Percentiles rank a stretch among this genome's conserved stretches.
phyloP scores from a whole-genome alignment of 53 echinoderm and acorn worm genomes.

The Paracentrotus lividus region DNA sequence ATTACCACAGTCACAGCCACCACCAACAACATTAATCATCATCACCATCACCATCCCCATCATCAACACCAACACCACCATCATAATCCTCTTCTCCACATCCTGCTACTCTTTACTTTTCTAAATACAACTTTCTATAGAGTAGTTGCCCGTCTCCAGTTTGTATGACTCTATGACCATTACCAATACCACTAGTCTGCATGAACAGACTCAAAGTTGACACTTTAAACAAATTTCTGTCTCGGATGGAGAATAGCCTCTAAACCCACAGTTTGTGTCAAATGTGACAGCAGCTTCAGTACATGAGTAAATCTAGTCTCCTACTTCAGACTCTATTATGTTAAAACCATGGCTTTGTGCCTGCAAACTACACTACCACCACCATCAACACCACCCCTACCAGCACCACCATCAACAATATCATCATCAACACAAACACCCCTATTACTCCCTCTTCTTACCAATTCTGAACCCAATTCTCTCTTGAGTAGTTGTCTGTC shows the following conservation, averaged over 20 bases:
- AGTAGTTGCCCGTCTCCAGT: not conserved
- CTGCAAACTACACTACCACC: too few relatives aligned
- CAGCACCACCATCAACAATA: not conserved
- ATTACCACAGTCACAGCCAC: not conserved
- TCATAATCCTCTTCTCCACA: not conserved
- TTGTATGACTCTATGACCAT: not conserved
- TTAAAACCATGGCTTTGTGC: too few relatives aligned
- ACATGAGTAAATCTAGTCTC: too few relatives aligned
- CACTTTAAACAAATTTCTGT: too few relatives aligned
- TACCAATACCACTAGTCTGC: not conserved
- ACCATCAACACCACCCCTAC: not conserved
- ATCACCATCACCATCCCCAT: not conserved
- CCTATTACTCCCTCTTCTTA: slow-evolving; percentile 70
- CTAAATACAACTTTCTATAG: too few relatives aligned
- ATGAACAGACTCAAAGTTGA: too few relatives aligned
- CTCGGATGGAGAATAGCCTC: too few relatives aligned
- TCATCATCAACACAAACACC: not conserved
- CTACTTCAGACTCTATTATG: too few relatives aligned
- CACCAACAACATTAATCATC: not conserved
- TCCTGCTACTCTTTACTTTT: too few relatives aligned
- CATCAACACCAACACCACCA: not conserved
- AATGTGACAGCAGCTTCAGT: too few relatives aligned
- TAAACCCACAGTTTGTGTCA: too few relatives aligned
- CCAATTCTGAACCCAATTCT: slow-evolving; percentile 94
- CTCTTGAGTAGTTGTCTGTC: slow-evolving; percentile 93